A percentile compares a stretch with the other conserved stretches of the same genome.
Conservation (phyloP, 2,888 invertebrate genomes). For the Nysson spinosus region DNA sequence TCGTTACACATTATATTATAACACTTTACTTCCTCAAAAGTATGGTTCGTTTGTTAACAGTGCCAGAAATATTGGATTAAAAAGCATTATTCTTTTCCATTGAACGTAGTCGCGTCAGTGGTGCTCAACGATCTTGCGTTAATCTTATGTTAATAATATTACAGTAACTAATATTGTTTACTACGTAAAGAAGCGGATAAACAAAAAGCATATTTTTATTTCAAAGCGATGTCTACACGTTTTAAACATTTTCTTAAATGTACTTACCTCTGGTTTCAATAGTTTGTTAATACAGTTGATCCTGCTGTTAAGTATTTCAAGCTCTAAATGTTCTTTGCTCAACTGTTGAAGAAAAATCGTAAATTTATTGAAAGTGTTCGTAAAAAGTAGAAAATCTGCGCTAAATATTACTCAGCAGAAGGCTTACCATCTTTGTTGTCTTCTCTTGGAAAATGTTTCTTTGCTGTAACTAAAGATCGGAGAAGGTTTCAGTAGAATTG, state of each 20-base stretch:
- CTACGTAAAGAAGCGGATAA: too few relatives aligned
- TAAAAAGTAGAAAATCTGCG: constrained; percentile 6
- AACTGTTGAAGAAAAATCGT: constrained; percentile 58
- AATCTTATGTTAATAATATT: too few relatives aligned
- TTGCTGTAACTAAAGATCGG: constrained; percentile 69
- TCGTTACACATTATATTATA: too few relatives aligned
- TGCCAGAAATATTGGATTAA: too few relatives aligned
- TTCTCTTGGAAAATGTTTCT: constrained; percentile 71
- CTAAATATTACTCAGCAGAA: background rate
- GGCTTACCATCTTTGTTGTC: constrained; percentile 69
- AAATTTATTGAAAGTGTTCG: constrained; percentile 2
- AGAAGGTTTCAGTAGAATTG: constrained; percentile 32
- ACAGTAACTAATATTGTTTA: too few relatives aligned
- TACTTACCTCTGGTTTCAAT: constrained; percentile 66
- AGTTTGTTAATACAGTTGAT: constrained; percentile 70
- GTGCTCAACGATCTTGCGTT: too few relatives aligned
- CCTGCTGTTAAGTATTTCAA: constrained; percentile 71
- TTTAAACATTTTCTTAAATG: background rate
- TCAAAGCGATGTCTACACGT: background rate
- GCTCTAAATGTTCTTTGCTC: constrained; percentile 70
- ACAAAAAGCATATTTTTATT: background rate
- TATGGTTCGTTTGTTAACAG: too few relatives aligned
- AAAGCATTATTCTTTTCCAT: too few relatives aligned
- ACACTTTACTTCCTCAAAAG: too few relatives aligned
- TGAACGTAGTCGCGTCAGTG: too few relatives aligned